Evolutionary conservation across 2,888 invertebrate genomes (phyloP).

Genomic region (Drepanosiphum platanoidis): DNA sequence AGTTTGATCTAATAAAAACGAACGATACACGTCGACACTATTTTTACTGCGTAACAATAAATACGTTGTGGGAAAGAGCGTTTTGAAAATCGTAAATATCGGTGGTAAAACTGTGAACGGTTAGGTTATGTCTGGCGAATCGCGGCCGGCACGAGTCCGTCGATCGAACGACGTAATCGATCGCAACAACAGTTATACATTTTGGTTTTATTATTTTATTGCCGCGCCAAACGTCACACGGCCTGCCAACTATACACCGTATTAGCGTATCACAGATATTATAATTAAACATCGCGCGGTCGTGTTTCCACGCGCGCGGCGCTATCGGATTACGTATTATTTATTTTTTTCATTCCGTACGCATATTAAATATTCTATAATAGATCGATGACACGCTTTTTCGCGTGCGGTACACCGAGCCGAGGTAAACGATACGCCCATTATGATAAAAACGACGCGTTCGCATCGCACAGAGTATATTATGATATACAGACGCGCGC

Average conservation of each 20-base stretch:
- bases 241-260: slow-evolving; percentile 19
- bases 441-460: background rate
- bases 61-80: background rate
- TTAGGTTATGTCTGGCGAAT: background rate
- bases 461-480: too few species aligned
- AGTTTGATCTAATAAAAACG: background rate
- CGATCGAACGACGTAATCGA: background rate
- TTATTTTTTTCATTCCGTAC: background rate
- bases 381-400: background rate
- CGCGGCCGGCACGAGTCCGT: background rate
- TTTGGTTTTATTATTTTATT: background rate
- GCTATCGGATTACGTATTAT: slow-evolving; percentile 7
- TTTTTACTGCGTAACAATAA: background rate
- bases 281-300: slow-evolving; percentile 28
- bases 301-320: background rate
- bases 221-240: background rate
- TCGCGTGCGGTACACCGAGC: background rate
- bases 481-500: too few species aligned
- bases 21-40: background rate
- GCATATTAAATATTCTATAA: background rate
- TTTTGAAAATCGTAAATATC: too few species aligned
- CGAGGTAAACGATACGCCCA: background rate
- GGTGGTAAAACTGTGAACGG: background rate
- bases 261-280: background rate
- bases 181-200: background rate